phyloP scores from a whole-genome alignment of 1,140 invertebrate species.

The Phthorimaea operculella region DNA sequence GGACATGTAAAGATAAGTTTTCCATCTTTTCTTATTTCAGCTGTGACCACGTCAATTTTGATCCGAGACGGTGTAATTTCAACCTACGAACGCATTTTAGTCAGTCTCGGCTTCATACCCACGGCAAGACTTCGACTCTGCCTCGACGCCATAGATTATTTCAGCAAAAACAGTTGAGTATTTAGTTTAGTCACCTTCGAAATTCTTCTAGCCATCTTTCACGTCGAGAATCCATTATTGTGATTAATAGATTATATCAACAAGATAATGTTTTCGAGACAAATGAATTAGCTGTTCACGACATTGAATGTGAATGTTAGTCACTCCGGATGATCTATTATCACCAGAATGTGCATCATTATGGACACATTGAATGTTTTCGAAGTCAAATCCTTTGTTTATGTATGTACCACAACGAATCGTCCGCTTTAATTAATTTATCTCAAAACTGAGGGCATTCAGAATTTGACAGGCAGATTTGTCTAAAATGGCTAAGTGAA shows the following conservation, averaged over 20 bases:
- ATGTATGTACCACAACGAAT: neutral
- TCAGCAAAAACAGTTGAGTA: constrained; percentile 71
- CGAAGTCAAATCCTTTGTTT: neutral
- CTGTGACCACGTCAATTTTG: constrained; percentile 69
- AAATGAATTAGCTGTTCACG: constrained; percentile 6
- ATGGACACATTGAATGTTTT: neutral
- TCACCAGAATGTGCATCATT: neutral
- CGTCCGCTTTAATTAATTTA: no score
- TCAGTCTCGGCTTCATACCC: constrained; percentile 71
- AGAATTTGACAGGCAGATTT: no score
- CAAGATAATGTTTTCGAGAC: neutral
- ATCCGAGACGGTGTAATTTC: constrained; percentile 72
- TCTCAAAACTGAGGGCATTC: no score
- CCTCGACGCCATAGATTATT: constrained; percentile 73
- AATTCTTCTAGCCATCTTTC: neutral
- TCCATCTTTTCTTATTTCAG: constrained; percentile 50
- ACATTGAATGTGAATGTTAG: neutral
- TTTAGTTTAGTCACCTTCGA: neutral
- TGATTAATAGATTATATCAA: constrained; percentile 12
- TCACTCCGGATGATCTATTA: neutral
- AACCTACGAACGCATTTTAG: constrained; percentile 73
- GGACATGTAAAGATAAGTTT: no score
- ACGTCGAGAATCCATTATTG: constrained; percentile 10
- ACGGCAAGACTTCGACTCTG: constrained; percentile 71
- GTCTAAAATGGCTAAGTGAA: neutral